These are phyloP conservation scores for Ceratosolen solmsi DNA, from an alignment of 1,140 invertebrate species.

Conservation along the genomic window DNA sequence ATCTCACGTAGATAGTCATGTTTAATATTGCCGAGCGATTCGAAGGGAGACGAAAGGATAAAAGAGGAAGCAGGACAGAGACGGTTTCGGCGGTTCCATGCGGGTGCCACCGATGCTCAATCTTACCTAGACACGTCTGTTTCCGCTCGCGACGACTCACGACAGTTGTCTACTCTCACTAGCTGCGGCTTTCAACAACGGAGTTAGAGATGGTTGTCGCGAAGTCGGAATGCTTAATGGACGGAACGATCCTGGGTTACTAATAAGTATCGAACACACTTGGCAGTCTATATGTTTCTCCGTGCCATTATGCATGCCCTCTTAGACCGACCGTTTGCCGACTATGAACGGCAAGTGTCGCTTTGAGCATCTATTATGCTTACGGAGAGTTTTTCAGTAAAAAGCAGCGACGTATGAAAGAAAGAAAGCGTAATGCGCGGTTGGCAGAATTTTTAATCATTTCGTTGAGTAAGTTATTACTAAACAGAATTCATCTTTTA, in stretches of 20 bases:
- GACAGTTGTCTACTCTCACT: constrained; percentile 48
- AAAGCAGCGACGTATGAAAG: too few species aligned
- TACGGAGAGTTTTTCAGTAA: too few species aligned
- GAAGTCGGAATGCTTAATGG: constrained; percentile 72
- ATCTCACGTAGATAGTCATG: too few species aligned
- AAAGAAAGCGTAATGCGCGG: too few species aligned
- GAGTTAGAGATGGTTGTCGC: constrained; percentile 64
- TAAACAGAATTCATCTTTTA: too few species aligned
- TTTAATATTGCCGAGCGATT: too few species aligned
- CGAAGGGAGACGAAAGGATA: not conserved
- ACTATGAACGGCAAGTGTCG: not conserved
- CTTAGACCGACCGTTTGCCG: too few species aligned
- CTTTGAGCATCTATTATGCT: constrained; percentile 25
- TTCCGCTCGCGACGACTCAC: constrained; percentile 60
- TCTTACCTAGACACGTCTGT: constrained; percentile 46
- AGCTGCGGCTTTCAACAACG: constrained; percentile 6
- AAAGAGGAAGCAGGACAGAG: not conserved
- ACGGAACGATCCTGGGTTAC: constrained; percentile 66
- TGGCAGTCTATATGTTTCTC: constrained; percentile 47
- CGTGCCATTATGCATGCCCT: not conserved
- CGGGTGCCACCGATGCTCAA: constrained; percentile 53
- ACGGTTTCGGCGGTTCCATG: not conserved
- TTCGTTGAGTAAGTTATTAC: too few species aligned
- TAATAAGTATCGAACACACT: constrained; percentile 63
- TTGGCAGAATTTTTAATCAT: too few species aligned